Conservation (phyloP, 2,797 vertebrate genomes). For the Anabas testudineus region DNA sequence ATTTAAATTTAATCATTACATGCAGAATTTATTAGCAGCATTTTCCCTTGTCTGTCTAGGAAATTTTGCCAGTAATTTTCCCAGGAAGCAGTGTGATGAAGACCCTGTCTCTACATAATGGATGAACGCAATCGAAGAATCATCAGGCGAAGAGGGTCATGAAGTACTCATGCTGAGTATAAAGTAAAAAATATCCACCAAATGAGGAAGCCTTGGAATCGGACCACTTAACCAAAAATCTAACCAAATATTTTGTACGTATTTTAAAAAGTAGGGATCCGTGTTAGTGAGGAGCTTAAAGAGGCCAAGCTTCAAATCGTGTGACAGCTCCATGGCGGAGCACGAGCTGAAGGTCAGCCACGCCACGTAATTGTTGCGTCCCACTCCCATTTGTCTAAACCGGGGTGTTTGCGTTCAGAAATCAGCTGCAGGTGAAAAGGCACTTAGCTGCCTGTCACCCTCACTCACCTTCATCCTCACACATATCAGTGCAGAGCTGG, state of each 20-base stretch:
- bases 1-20: slow-evolving; percentile 82
- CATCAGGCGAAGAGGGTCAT: neutral
- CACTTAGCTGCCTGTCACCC: slow-evolving; percentile 72
- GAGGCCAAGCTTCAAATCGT: slow-evolving; percentile 47
- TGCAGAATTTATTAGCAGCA: slow-evolving; percentile 80
- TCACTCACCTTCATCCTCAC: slow-evolving; percentile 75
- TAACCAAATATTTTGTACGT: slow-evolving; percentile 16
- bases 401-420: slow-evolving; percentile 52
- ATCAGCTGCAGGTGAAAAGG: slow-evolving; percentile 72
- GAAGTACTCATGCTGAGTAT: neutral
- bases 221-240: neutral
- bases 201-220: slow-evolving; percentile 16
- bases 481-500: slow-evolving; percentile 13
- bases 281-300: slow-evolving; percentile 30
- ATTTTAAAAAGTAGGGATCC: slow-evolving; percentile 16
- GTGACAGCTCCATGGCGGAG: slow-evolving; percentile 66
- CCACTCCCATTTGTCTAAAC: slow-evolving; percentile 71
- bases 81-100: slow-evolving; percentile 31
- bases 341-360: slow-evolving; percentile 73
- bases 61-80: slow-evolving; percentile 41
- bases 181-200: neutral
- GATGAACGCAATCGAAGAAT: slow-evolving; percentile 46
- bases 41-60: slow-evolving; percentile 55
- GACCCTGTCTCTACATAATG: slow-evolving; percentile 22
- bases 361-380: slow-evolving; percentile 47